phyloP scores from a whole-genome alignment of 2,797 vertebrate genomes.

The Phrynocephalus vlangalii region DNA sequence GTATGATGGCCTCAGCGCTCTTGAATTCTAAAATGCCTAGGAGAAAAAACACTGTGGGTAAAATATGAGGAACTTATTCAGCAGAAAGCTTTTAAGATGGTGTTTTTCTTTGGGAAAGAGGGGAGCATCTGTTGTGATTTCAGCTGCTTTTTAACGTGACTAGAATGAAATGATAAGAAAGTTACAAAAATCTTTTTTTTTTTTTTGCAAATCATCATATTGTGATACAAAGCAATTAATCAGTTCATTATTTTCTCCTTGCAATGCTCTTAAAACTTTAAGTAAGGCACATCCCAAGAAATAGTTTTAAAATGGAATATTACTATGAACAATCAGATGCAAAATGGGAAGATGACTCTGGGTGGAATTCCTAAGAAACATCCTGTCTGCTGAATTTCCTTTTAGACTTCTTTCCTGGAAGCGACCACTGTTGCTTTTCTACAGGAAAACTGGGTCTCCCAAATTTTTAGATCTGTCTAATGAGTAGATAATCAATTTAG shows the following conservation, averaged over 20 bases:
- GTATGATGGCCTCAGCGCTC: not conserved
- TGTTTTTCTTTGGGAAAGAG: not conserved
- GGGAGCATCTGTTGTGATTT: not conserved
- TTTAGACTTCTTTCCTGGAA: no score
- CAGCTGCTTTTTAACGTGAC: not conserved
- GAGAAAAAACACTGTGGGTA: not conserved
- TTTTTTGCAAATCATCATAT: not conserved
- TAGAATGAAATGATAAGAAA: conserved; percentile 39
- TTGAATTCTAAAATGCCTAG: not conserved
- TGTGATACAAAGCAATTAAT: not conserved
- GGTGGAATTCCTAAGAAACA: not conserved
- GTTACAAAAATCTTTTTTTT: not conserved
- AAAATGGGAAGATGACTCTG: not conserved
- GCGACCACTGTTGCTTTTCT: no score
- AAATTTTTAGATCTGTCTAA: not conserved
- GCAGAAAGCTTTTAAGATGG: not conserved
- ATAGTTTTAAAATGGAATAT: not conserved
- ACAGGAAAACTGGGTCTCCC: not conserved
- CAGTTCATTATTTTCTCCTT: not conserved
- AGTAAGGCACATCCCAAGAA: not conserved
- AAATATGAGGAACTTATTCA: not conserved
- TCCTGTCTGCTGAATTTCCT: no score
- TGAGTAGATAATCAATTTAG: not conserved
- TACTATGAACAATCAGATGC: not conserved
- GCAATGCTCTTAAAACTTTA: not conserved